Base-by-base conservation (phyloP, 1,140 invertebrate species). In the Ericerus pela region DNA sequence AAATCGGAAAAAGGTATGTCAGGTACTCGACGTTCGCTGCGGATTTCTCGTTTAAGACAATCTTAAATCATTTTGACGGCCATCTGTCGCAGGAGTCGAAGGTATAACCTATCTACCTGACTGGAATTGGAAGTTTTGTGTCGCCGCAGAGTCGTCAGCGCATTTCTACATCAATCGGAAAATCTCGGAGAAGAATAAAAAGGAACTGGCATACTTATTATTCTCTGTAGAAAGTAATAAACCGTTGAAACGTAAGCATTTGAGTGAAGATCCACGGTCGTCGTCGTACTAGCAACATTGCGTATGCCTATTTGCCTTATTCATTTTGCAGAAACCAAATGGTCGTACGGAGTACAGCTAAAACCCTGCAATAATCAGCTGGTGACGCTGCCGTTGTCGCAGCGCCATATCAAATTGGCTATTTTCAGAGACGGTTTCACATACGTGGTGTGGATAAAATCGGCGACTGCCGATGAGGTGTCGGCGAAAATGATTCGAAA, bases 381-480 rank as follows among this genome's bases (percentile, higher is more conserved):
- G 33, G 33, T 65, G 1, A 57, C 56, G 20, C 41, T 65, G 6
- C 59, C 60, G 12, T 57, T 59, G 16, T 33, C 55, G 24, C 51
- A 37, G n/a, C 61, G 62, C 51, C 62, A 63, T 38, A 37, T 65
- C 31, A 61, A 58, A 53, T 53, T 62, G 20, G 53, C 59, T 10
- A 59, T 65, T 20, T 55, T 20, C 33, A 60, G 60, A 37, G 57
- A 55, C 26, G 62, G 56, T 14, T 64, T 60, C 36, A 63, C 61
- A n/a, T 60, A 58, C n/a, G 56, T 63, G 54, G 30, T 65, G 2
- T 54, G 55, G 10, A 51, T 65, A 3, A 56, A 59, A 29, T 60
- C 62, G 27, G 62, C 62, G n/a, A 60, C 60, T 29, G 60, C 62
- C 6, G 60, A 55, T n/a, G 59, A 65, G 51, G 59, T 66, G 28